Conservation (phyloP, 2,888 invertebrate genomes). For the Pandemis cinnamomeana region DNA sequence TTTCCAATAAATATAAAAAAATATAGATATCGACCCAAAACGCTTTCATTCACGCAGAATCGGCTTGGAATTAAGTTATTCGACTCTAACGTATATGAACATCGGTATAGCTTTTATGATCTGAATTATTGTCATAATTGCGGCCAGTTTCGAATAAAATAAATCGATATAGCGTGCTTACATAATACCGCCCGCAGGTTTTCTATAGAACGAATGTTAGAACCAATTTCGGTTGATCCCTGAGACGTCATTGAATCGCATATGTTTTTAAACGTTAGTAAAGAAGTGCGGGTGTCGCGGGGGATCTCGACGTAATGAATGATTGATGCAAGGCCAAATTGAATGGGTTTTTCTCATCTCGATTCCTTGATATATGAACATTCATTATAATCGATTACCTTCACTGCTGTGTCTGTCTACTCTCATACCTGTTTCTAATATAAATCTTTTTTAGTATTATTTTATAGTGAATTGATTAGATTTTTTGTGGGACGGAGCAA, state of each 20-base stretch:
- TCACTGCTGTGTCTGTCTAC: conserved; percentile 37
- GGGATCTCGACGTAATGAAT: conserved; percentile 57
- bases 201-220: conserved; percentile 57
- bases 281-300: conserved; percentile 44
- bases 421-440: conserved; percentile 16
- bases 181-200: conserved; percentile 80
- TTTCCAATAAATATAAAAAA: conserved; percentile 55
- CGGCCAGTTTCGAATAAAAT: conserved; percentile 78
- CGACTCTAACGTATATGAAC: conserved; percentile 75
- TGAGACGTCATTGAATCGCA: conserved; percentile 55
- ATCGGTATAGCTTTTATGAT: conserved; percentile 76
- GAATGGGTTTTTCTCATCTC: conserved; percentile 62
- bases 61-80: conserved; percentile 73
- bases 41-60: conserved; percentile 68
- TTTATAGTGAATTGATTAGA: conserved; percentile 18
- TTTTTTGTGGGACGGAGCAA: not conserved
- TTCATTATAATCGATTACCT: conserved; percentile 62
- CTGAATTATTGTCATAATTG: conserved; percentile 83
- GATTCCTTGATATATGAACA: conserved; percentile 63
- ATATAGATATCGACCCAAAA: conserved; percentile 56
- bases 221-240: conserved; percentile 65
- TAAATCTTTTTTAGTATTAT: conserved; percentile 26
- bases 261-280: conserved; percentile 50
- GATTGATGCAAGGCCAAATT: conserved; percentile 66
- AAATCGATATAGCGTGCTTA: conserved; percentile 79